A percentile compares a stretch with the other conserved stretches of the same genome.
Evolutionary conservation across 2,113 vertebrate species (phyloP).

Genomic region (Pygoscelis adeliae): DNA sequence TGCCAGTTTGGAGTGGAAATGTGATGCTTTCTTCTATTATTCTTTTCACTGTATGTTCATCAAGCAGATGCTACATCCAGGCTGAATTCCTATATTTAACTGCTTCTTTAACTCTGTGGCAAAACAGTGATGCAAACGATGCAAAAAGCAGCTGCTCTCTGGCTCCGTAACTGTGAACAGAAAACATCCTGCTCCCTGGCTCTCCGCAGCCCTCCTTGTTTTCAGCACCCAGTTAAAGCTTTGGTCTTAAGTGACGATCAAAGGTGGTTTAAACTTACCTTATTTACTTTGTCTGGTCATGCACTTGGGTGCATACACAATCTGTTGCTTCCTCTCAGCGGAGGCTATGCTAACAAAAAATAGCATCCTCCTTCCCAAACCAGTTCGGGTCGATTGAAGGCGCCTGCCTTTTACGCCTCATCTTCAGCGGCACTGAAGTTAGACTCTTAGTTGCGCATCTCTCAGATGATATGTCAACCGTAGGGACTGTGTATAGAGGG

Average conservation of each 20-base stretch:
- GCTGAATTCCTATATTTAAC: not conserved
- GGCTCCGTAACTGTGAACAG: not conserved
- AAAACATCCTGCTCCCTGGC: not conserved
- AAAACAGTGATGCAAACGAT: not conserved
- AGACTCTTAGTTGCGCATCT: not conserved
- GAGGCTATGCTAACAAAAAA: not conserved
- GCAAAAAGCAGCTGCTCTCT: not conserved
- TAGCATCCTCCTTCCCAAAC: not conserved
- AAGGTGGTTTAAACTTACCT: not conserved
- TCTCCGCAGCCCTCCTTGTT: not conserved
- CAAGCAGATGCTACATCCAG: not conserved
- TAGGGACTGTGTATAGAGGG: not conserved
- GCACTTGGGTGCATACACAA: not conserved
- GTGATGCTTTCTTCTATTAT: not conserved
- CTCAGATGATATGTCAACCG: accelerated
- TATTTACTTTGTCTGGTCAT: not conserved
- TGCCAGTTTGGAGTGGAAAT: not conserved
- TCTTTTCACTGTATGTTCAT: not conserved
- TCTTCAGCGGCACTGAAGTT: not conserved
- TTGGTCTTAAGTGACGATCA: not conserved
- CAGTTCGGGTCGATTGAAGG: not conserved
- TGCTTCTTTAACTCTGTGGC: not conserved
- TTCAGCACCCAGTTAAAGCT: not conserved
- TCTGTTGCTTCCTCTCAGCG: not conserved
- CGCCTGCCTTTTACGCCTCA: not conserved